Evolutionary conservation across 1,140 invertebrate genomes (phyloP), one percentile per base, ranked within the genome.

Genomic region (Cardiocondyla obscurior): DNA sequence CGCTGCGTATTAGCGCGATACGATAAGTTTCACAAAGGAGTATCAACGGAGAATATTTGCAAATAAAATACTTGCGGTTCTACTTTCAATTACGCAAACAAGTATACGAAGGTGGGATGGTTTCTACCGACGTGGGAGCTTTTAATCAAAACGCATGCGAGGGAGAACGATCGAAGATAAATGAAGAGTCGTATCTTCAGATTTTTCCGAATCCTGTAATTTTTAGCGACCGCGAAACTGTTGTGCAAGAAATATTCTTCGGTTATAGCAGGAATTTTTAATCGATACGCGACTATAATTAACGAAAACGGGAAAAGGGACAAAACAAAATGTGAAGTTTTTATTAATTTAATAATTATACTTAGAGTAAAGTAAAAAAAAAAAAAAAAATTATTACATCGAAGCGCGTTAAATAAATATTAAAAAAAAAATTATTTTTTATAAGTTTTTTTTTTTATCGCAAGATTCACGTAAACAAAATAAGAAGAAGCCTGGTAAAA

Each of bases 91-190:
- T n/a, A 62, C 39, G 39, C 57, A n/a, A 76, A 14, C 33, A 25
- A 39, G 8, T 33, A 12, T 8, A 16, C 36, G 16, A 19, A 36
- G 42, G 10, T 33, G n/a, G n/a, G n/a, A n/a, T n/a, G n/a, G n/a
- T n/a, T n/a, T n/a, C 14, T 16, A 30, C 30, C 49, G 44, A 76
- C 16, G 25, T 46, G 22, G 42, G 49, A 76, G 51, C 64, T 76
- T 76, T 76, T 76, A 76, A 76, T 76, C 73, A 76, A n/a, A n/a
- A 76, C 42, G 44, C 14, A 76, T 2, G 53, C 36, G 39, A n/a
- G 4, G 10, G 19, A 16, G n/a, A 22, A 33, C n/a, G 30, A 62
- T 76, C 42, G 16, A 19, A 22, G 44, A 76, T 19, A 16, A 16
- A 49, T 74, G 55, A 74, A 74, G 42, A 28, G 25, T 49, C 36